A percentile compares a stretch with the other conserved stretches of the same genome.
Conservation (phyloP, 2,797 vertebrate species). For the Novumbra hubbsi region DNA sequence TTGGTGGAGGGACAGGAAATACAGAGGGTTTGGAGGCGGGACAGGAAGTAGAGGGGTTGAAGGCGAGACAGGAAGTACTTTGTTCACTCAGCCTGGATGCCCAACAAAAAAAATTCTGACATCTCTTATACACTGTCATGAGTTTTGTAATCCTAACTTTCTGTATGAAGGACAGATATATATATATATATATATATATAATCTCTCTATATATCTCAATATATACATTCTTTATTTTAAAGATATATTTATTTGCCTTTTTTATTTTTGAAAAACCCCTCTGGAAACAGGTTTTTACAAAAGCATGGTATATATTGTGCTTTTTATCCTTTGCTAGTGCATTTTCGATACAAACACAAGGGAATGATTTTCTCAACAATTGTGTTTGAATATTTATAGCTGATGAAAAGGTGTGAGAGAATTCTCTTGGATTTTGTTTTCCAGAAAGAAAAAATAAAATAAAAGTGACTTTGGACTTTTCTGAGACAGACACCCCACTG, state of each 20-base stretch:
- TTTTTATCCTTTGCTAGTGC: constrained; percentile 19
- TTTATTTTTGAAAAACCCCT: neutral
- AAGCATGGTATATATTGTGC: constrained; percentile 35
- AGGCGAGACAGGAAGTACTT: neutral
- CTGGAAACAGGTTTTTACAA: constrained; percentile 10
- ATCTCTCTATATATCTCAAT: constrained; percentile 18
- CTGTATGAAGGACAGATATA: constrained; percentile 42
- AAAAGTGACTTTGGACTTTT: constrained; percentile 32
- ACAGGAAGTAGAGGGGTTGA: constrained; percentile 9
- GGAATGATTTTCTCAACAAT: constrained; percentile 17
- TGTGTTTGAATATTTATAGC: constrained; percentile 28
- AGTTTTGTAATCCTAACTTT: constrained; percentile 42
- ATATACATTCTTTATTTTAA: constrained; percentile 52
- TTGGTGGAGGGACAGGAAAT: too few species aligned
- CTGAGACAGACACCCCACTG: constrained; percentile 2
- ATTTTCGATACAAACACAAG: constrained; percentile 24
- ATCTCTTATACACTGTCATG: constrained; percentile 33
- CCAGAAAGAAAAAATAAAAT: constrained; percentile 30
- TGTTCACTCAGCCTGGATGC: constrained; percentile 15
- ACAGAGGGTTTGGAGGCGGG: constrained; percentile 3
- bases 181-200: constrained; percentile 42
- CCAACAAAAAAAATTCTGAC: constrained; percentile 19
- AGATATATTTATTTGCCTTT: constrained; percentile 55
- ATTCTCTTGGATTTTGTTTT: constrained; percentile 29
- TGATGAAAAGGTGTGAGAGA: constrained; percentile 39